Evolutionary conservation across 2,797 vertebrate species (phyloP), one percentile per base, ranked within the genome.

Genomic region (Acrossocheilus wenchowensis): DNA sequence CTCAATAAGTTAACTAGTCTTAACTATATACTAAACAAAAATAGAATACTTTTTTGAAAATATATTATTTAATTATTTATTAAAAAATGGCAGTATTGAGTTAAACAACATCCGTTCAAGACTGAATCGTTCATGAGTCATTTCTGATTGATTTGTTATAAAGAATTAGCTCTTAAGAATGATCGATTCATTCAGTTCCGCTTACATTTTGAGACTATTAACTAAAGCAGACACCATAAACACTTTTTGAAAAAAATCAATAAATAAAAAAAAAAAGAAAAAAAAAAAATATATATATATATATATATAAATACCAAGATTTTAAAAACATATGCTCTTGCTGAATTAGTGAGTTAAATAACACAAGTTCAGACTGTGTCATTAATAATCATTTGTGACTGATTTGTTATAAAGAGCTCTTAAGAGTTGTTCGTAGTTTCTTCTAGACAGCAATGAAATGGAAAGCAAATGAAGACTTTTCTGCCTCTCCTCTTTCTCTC

Each of bases 341-440:
- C 48, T 54, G 48, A 77, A 23, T 77, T 23, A 54, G 50, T 39
- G 30, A 54, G 19, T 54, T 54, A 72, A 43, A 72, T 3, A 77
- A 23, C 2, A 12, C 2, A 21, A 77, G 74, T 77, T 77, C 30
- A 36, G 21, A 52, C 26, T 11, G 45, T 34, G 30, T 34, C 26
- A 66, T 52, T 52, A 11, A 52, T 77, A 52, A 77, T 77, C 5
- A 34, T 77, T 36, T 36, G 48, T 75, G 73, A 75, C 50, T 21
- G 26, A 12, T 52, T 75, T 75, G 45, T 75, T 34, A 36, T 48
- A 50, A 36, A 11, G 26, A 34, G n/a, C 41, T 73, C 71, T 73
- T 26, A 9, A 48, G 36, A 71, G 19, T 11, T 2, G 6, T 74
- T 30, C 12, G 15, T 48, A 50, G 21, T 43, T 6, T 6, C 41